Evolutionary conservation across 2,888 invertebrate genomes (phyloP), one percentile per base, ranked within the genome.

Genomic region (Drosophila hamatofila): DNA sequence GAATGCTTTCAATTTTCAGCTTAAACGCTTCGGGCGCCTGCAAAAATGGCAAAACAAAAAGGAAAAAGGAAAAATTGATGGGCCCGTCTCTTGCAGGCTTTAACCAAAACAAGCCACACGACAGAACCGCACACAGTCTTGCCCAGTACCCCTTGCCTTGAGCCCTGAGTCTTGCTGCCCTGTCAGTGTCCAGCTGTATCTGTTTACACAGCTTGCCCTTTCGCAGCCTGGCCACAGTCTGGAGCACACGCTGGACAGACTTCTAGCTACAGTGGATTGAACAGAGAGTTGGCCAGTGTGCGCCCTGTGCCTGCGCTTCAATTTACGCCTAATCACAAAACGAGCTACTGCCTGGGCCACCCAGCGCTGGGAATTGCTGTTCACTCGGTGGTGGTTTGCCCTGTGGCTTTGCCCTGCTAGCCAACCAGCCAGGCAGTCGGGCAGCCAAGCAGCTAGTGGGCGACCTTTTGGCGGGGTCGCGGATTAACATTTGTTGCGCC

Each of bases 131-230:
- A 67, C 65, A 60, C 65, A 49, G 51, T 41, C 35, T 51, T 33
- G 37, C 14, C 52, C 33, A 9, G 52, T 37, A 1, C 2, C n/a
- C 49, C 2, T 12, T 25, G 8, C 33, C 49, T 21, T n/a, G 25
- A 2, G 30, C 30, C 11, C 30, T 3, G 30, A 21, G 42, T 41
- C 18, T 39, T 12, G 42, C 21, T 25, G 44, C 62, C 63, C 18
- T 55, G 72, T 56, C 72, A 65, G 64, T 78, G 78, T 86, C 80
- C 82, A 75, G 80, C 80, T 81, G 87, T 62, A 83, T 84, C 72
- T 91, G 83, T 90, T 88, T 90, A 80, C 89, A 73, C 75, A 70
- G 80, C 80, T 78, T 78, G 83, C 76, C 72, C 85, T 85, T 80
- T 88, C 72, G 74, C 82, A 66, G 65, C 27, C 37, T 51, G 48